Evolutionary conservation across 2,888 invertebrate species (phyloP), one percentile per base, ranked within the genome.

Genomic region (Strigamia transsilvanica): DNA sequence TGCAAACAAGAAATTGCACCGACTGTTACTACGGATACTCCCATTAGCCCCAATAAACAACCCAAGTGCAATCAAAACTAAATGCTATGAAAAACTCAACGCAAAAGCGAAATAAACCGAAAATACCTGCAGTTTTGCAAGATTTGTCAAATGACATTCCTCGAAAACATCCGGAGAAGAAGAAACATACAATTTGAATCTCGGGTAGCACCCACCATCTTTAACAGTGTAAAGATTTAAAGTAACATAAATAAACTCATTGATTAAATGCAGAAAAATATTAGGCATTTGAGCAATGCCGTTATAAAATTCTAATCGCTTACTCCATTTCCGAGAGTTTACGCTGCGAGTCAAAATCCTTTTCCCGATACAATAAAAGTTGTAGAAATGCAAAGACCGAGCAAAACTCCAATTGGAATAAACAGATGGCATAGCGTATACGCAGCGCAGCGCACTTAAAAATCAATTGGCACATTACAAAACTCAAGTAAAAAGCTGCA

Each of bases 401-500:
- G 27, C n/a, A 73, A 73, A 73, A 73, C 13, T n/a, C 18, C 18
- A 73, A 73, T 27, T 27, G 27, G 18, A n/a, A 27, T 32, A 73
- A 32, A 73, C 73, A 73, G 73, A 73, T 73, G 73, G 56, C 18
- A 56, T n/a, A 15, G n/a, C n/a, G 1, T 32, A 1, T 27, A 2
- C 32, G 73, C 23, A 73, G 56, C 32, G 32, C n/a, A 32, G 12
- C 12, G 27, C 73, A 32, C 12, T 73, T 73, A 73, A 32, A 73
- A 73, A 73, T 73, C 73, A 73, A 73, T 73, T 73, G 27, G 32
- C 73, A 73, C 73, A 27, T 73, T 27, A 73, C 27, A 73, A 73
- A 73, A 23, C 21, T 2, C 10, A 61, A 10, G 21, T 23, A 61
- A 61, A 46, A 46, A 46, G 13, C 46, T 13, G 46, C 46, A 46